phyloP scores from a whole-genome alignment of 2,888 invertebrate genomes.

The Pseudococcus longispinus region DNA sequence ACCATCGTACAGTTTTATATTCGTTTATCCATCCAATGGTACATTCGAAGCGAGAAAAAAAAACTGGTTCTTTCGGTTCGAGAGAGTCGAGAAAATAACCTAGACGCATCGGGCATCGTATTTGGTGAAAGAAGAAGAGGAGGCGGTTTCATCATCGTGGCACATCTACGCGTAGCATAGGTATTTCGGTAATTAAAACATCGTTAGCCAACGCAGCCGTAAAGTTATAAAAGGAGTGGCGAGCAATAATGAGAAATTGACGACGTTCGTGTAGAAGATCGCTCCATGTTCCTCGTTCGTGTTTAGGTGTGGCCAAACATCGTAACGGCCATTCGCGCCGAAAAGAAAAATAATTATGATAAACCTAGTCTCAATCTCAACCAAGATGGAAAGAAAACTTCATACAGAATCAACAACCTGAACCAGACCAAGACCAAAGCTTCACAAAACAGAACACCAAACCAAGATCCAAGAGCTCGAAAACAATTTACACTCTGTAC shows the following conservation, averaged over 20 bases:
- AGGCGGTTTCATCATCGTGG: not conserved
- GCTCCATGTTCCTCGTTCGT: constrained; percentile 27
- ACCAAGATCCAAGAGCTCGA: not conserved
- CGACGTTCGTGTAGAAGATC: constrained; percentile 34
- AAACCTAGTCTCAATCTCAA: constrained; percentile 12
- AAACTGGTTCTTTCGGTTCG: not conserved
- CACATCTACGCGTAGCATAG: not conserved
- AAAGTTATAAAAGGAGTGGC: constrained; percentile 51
- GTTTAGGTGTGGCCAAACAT: constrained; percentile 48
- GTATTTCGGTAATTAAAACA: constrained; percentile 55
- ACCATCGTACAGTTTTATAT: not conserved
- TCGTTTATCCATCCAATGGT: not conserved
- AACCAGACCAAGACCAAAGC: not conserved
- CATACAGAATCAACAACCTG: not conserved
- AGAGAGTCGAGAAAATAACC: not conserved
- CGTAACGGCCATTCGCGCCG: constrained; percentile 23
- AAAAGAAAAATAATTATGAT: constrained; percentile 7
- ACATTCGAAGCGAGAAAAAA: not conserved
- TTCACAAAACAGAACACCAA: not conserved
- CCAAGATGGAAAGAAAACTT: not conserved
- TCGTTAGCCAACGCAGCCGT: constrained; percentile 53
- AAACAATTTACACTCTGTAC: not conserved
- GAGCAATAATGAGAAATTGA: constrained; percentile 52
- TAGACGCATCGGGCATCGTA: not conserved
- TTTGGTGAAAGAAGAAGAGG: not conserved